Evolutionary conservation across 1,140 invertebrate species (phyloP).

Genomic region (Phymastichus coffea): DNA sequence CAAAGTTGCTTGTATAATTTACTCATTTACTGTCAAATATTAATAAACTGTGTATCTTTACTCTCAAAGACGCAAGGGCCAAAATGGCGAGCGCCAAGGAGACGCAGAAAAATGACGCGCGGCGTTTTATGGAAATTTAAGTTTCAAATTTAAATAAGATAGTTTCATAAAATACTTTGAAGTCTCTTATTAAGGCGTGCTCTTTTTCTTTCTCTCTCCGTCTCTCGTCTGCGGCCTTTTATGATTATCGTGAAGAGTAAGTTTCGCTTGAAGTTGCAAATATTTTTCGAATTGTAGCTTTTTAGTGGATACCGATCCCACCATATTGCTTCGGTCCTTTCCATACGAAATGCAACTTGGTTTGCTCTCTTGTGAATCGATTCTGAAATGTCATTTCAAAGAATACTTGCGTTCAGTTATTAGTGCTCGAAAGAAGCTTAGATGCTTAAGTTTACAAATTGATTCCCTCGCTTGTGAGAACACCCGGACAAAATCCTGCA

Average conservation of each 20-base stretch:
- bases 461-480: too few relatives aligned
- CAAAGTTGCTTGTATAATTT: conserved; percentile 26
- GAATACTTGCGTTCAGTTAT: too few relatives aligned
- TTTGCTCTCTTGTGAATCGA: too few relatives aligned
- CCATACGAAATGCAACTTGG: too few relatives aligned
- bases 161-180: conserved; percentile 28
- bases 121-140: conserved; percentile 27
- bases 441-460: too few relatives aligned
- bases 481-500: too few relatives aligned
- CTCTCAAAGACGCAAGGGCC: not conserved
- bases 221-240: not conserved
- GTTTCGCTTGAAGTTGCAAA: conserved; percentile 24
- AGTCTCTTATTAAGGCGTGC: conserved; percentile 26
- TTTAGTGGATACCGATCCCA: conserved; percentile 11
- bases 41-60: conserved; percentile 24
- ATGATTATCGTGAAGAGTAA: conserved; percentile 11
- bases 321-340: too few relatives aligned
- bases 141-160: conserved; percentile 28
- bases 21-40: conserved; percentile 14
- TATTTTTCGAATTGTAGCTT: conserved; percentile 27
- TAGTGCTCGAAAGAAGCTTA: too few relatives aligned
- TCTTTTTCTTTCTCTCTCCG: not conserved
- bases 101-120: conserved; percentile 10
- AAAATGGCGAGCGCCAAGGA: not conserved
- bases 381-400: too few relatives aligned